These are phyloP conservation scores for Patiria miniata DNA, from an alignment of 35 echinoderm and acorn worm species.

Conservation along the genomic window DNA sequence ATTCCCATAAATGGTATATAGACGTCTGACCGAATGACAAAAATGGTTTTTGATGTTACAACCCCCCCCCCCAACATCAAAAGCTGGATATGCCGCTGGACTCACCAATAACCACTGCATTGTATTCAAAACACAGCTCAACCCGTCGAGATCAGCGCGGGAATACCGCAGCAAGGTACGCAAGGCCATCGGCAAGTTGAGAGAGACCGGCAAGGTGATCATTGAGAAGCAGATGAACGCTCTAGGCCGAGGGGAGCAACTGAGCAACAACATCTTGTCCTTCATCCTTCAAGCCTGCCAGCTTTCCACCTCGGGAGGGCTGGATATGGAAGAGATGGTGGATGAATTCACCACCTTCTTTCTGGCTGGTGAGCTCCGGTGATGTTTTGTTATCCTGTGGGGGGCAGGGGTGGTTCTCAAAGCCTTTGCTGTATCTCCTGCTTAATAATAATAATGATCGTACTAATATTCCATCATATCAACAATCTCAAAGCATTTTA, in stretches of 20 bases:
- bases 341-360: constrained; percentile 62
- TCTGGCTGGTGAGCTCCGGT: constrained; percentile 36
- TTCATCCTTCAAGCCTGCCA: constrained; percentile 30
- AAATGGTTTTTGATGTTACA: no score
- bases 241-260: not conserved
- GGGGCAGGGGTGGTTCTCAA: no score
- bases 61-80: no score
- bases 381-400: no score
- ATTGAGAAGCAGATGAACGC: constrained; percentile 16
- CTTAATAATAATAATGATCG: no score
- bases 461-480: no score
- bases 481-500: no score
- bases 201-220: constrained; percentile 2
- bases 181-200: not conserved
- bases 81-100: no score
- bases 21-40: no score
- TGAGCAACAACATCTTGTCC: constrained; percentile 8
- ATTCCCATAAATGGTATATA: no score
- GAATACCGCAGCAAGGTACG: constrained; percentile 11
- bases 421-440: no score
- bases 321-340: constrained; percentile 49
- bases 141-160: not conserved
- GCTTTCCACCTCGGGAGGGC: not conserved
- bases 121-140: not conserved
- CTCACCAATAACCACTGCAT: no score